These are phyloP conservation scores for Gymnorhina tibicen DNA, from an alignment of 2,113 vertebrate species.

Conservation along the genomic window DNA sequence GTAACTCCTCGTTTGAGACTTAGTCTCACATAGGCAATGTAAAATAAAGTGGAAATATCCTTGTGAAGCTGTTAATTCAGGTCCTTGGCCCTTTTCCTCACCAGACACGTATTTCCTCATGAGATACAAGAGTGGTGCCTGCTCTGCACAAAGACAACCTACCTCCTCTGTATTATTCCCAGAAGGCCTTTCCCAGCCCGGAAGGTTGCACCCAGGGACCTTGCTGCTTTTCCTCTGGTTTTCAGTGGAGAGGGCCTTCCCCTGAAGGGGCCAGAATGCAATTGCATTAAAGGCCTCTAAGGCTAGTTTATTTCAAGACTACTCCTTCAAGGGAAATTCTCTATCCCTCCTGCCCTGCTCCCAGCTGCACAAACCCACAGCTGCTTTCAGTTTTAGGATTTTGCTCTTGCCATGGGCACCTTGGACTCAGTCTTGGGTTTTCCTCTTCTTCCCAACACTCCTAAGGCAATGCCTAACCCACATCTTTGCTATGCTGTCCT, in stretches of 20 bases:
- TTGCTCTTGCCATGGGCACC: not conserved
- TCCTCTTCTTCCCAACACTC: not conserved
- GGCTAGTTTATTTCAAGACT: not conserved
- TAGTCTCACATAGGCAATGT: not conserved
- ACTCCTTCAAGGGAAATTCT: not conserved
- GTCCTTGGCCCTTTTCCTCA: not conserved
- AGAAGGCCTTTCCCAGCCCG: not conserved
- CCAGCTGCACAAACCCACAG: not conserved
- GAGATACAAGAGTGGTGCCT: not conserved
- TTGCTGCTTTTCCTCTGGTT: not conserved
- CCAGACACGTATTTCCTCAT: not conserved
- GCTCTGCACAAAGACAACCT: not conserved
- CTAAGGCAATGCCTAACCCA: not conserved
- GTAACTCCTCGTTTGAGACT: not conserved
- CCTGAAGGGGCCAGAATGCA: not conserved
- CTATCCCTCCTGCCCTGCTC: not conserved
- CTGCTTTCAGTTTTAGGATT: not conserved
- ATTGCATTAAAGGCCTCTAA: not conserved
- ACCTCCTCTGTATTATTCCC: not conserved
- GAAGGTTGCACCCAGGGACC: not conserved
- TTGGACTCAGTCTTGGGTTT: not conserved
- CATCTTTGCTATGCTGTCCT: not conserved
- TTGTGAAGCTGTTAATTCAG: not conserved
- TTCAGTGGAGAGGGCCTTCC: not conserved
- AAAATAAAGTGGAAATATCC: constrained; percentile 12